A percentile compares a stretch with the other conserved stretches of the same genome.
phyloP scores from a whole-genome alignment of 2,113 vertebrate genomes.

The Calonectris borealis region DNA sequence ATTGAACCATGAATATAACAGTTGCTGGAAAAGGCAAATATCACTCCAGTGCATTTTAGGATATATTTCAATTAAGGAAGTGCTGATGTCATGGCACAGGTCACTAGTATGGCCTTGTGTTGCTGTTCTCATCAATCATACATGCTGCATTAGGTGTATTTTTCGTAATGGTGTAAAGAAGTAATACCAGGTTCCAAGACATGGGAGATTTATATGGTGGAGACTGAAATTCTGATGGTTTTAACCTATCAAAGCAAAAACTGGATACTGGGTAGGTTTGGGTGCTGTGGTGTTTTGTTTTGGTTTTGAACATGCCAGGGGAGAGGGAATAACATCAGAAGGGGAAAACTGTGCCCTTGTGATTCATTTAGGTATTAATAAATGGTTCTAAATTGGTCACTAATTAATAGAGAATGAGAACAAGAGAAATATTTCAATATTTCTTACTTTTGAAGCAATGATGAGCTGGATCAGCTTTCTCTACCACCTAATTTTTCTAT shows the following conservation, averaged over 20 bases:
- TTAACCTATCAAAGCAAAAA: not conserved
- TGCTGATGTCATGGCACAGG: not conserved
- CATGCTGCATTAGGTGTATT: fast-evolving
- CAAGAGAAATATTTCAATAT: not conserved
- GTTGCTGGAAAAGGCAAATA: not conserved
- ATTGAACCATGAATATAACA: not conserved
- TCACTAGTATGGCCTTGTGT: not conserved
- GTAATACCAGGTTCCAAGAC: not conserved
- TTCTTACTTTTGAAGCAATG: not conserved
- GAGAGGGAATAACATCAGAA: not conserved
- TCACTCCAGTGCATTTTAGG: not conserved
- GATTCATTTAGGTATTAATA: not conserved
- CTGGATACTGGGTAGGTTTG: not conserved
- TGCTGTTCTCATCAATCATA: not conserved
- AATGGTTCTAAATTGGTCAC: not conserved
- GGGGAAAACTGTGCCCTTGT: not conserved
- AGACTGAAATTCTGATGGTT: not conserved
- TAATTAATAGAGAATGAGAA: not conserved
- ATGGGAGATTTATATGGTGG: not conserved
- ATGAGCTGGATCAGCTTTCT: not conserved
- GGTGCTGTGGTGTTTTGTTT: not conserved
- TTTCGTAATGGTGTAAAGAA: not conserved
- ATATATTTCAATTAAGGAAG: not conserved
- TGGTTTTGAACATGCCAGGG: not conserved
- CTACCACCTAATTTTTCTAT: not conserved